Conservation (phyloP, 2,797 vertebrate species). For the Hoplostethus atlanticus region DNA sequence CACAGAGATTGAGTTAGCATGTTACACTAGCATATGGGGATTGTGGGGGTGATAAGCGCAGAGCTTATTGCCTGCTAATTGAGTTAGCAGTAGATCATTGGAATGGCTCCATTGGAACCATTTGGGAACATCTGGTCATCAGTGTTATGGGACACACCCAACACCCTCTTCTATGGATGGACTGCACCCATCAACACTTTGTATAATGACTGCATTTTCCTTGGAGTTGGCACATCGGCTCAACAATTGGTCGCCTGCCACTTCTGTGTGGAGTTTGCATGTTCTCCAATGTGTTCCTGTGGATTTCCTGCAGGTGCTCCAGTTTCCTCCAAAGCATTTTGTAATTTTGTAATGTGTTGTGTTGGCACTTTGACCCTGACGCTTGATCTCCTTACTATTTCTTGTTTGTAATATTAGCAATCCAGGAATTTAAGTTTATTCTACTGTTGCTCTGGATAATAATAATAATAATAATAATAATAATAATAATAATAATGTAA, state of each 20-base stretch:
- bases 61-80: conserved; percentile 33
- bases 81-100: conserved; percentile 27
- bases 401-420: too few species aligned
- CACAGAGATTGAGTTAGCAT: conserved; percentile 51
- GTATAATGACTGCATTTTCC: conserved; percentile 11
- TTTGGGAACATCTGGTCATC: conserved; percentile 14
- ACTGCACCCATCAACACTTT: not conserved
- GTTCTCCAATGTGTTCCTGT: not conserved
- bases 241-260: not conserved
- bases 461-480: too few species aligned
- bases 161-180: conserved; percentile 5
- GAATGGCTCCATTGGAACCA: conserved; percentile 18
- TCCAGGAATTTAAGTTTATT: too few species aligned
- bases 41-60: conserved; percentile 16
- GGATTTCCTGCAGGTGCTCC: not conserved
- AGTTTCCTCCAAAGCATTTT: not conserved
- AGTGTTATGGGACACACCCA: conserved; percentile 4
- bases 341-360: too few species aligned
- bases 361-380: too few species aligned
- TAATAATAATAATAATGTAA: too few species aligned
- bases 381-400: too few species aligned
- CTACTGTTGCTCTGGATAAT: too few species aligned
- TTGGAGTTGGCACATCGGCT: not conserved
- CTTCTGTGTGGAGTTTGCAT: not conserved
- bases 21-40: conserved; percentile 27